Evolutionary conservation across 1,140 invertebrate genomes (phyloP).

Genomic region (Pentalonia nigronervosa): DNA sequence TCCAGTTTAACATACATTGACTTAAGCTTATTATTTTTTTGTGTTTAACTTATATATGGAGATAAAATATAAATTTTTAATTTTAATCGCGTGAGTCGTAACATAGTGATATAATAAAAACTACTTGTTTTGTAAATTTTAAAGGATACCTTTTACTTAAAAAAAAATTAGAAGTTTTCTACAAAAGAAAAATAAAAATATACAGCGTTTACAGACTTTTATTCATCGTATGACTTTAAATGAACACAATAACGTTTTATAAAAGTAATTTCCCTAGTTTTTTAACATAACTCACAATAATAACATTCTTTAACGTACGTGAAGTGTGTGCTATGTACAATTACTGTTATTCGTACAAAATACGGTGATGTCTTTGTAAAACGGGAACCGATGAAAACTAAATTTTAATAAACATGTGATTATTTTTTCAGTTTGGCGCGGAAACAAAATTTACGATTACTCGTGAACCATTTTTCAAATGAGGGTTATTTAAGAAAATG

Average conservation of each 20-base stretch:
- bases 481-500: neutral
- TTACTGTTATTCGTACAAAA: neutral
- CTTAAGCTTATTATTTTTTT: neutral
- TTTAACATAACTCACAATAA: neutral
- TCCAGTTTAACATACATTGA: neutral
- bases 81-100: neutral
- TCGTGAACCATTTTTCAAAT: neutral
- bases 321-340: neutral
- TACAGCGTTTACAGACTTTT: neutral
- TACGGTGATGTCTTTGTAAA: neutral
- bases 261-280: neutral
- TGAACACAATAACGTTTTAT: neutral
- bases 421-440: neutral
- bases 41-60: neutral
- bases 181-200: neutral
- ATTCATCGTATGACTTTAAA: neutral
- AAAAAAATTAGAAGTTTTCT: neutral
- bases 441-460: neutral
- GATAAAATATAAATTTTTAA: neutral
- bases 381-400: neutral
- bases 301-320: neutral
- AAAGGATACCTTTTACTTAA: neutral
- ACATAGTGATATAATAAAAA: neutral
- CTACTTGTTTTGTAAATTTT: neutral
- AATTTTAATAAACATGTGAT: neutral